These are phyloP conservation scores for Bathynomus jamesi DNA, from an alignment of 1,140 invertebrate species.

Conservation along the genomic window DNA sequence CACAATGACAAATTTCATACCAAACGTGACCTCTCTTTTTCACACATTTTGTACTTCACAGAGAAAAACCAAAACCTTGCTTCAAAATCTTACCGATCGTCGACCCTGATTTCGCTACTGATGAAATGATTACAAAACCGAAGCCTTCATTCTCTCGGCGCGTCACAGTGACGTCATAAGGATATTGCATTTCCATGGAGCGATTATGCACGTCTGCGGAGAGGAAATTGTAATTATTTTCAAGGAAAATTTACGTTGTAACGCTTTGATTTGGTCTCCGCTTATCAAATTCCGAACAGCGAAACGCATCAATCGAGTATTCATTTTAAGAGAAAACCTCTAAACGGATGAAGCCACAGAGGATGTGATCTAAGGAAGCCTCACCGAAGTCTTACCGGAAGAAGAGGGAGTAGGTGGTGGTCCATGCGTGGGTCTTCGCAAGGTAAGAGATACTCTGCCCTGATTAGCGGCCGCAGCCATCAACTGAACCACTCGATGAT, in stretches of 20 bases:
- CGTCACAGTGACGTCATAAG: constrained; percentile 79
- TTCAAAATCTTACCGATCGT: constrained; percentile 72
- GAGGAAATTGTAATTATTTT: too few relatives aligned
- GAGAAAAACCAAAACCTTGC: too few relatives aligned
- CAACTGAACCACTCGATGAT: constrained; percentile 79
- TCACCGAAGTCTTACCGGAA: not conserved
- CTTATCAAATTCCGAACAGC: too few relatives aligned
- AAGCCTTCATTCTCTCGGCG: constrained; percentile 92
- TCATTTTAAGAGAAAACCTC: too few relatives aligned
- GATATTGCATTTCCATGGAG: constrained; percentile 40
- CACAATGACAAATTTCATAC: too few relatives aligned
- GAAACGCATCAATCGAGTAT: too few relatives aligned
- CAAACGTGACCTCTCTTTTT: too few relatives aligned
- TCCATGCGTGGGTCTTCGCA: constrained; percentile 54
- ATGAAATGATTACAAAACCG: constrained; percentile 97
- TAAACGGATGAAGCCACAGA: too few relatives aligned
- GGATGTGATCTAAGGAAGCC: not conserved
- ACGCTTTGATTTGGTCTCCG: too few relatives aligned
- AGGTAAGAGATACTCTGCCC: constrained; percentile 64
- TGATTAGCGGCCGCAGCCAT: constrained; percentile 74
- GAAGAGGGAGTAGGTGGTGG: constrained; percentile 13
- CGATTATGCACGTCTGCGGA: constrained; percentile 40
- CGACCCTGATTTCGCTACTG: constrained; percentile 82
- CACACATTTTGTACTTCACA: too few relatives aligned
- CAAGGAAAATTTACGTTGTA: too few relatives aligned